phyloP scores from a whole-genome alignment of 1,140 invertebrate genomes.

The Tetragnatha versicolor region DNA sequence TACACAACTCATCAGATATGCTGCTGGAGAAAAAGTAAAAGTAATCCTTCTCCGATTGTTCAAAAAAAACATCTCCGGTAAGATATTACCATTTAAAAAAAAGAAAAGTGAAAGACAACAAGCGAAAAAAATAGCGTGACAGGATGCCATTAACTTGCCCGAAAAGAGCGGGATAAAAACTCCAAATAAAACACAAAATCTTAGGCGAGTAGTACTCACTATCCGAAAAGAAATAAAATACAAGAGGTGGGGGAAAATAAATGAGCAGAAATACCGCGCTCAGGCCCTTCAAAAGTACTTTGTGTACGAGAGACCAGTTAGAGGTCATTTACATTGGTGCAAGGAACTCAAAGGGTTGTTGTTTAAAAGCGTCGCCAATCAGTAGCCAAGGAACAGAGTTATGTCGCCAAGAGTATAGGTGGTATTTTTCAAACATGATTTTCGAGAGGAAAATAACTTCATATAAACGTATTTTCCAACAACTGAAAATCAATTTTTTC shows the following conservation, averaged over 20 bases:
- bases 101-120: not conserved
- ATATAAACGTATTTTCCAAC: too few relatives aligned
- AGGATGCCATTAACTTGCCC: slow-evolving; percentile 35
- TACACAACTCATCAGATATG: too few relatives aligned
- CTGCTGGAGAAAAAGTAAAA: too few relatives aligned
- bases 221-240: not conserved
- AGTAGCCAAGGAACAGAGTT: not conserved
- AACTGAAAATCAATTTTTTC: too few relatives aligned
- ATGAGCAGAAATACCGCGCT: slow-evolving; percentile 18
- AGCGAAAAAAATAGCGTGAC: slow-evolving; percentile 5
- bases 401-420: slow-evolving; percentile 11
- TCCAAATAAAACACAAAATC: not conserved
- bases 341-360: slow-evolving; percentile 46
- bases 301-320: slow-evolving; percentile 5
- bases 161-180: slow-evolving; percentile 15
- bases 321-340: slow-evolving; percentile 39
- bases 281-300: slow-evolving; percentile 17
- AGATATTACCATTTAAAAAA: not conserved
- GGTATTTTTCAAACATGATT: too few relatives aligned
- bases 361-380: slow-evolving; percentile 27
- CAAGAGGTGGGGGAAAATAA: too few relatives aligned
- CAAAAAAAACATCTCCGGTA: not conserved
- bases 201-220: slow-evolving; percentile 9
- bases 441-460: too few relatives aligned
- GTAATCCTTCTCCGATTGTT: not conserved